Evolutionary conservation across 1,140 invertebrate genomes (phyloP).

Genomic region (Sarcophaga bullata): DNA sequence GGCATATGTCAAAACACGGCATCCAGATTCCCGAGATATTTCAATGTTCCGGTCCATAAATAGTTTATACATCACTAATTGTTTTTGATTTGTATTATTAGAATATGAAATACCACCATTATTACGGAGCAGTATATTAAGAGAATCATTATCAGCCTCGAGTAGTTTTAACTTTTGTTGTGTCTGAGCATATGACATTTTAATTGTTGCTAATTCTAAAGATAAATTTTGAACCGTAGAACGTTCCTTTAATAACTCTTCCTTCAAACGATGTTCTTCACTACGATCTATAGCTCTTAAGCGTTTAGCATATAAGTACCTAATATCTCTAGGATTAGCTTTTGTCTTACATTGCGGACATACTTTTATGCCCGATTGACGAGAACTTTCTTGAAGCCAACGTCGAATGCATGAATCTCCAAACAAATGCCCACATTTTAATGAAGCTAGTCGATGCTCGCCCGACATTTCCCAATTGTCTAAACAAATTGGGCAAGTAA

Average conservation of each 20-base stretch:
- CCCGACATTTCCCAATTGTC: constrained; percentile 88
- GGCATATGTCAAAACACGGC: constrained; percentile 76
- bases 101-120: constrained; percentile 42
- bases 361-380: constrained; percentile 65
- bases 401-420: constrained; percentile 83
- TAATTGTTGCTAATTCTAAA: constrained; percentile 69
- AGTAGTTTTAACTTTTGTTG: constrained; percentile 47
- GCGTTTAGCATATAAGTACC: constrained; percentile 76
- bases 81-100: neutral
- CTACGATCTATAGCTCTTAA: constrained; percentile 74
- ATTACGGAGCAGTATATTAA: constrained; percentile 48
- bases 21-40: constrained; percentile 75
- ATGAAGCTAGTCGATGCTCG: constrained; percentile 80
- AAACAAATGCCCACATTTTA: constrained; percentile 93
- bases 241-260: constrained; percentile 68
- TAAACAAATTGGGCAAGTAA: constrained; percentile 87
- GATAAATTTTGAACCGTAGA: constrained; percentile 65
- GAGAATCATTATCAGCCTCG: constrained; percentile 51
- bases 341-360: constrained; percentile 91
- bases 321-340: constrained; percentile 78
- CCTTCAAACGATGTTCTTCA: constrained; percentile 70
- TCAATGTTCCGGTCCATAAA: constrained; percentile 74
- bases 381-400: constrained; percentile 73
- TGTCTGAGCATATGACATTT: constrained; percentile 69
- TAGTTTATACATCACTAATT: constrained; percentile 60